Conservation (phyloP, 2,888 invertebrate species). For the Malthinus flaveolus region DNA sequence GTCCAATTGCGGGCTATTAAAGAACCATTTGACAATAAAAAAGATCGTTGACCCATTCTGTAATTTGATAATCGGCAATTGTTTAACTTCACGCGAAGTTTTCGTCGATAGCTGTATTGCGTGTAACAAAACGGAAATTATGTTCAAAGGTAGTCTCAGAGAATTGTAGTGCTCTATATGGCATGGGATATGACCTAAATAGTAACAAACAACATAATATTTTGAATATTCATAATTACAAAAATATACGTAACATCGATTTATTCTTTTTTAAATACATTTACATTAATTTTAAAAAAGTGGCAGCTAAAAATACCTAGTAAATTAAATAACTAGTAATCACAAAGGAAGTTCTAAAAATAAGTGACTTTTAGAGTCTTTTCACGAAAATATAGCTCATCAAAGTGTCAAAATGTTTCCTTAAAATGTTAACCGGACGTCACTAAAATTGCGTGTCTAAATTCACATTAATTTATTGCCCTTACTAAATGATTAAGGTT, state of each 20-base stretch:
- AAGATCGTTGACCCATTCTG: conserved; percentile 12
- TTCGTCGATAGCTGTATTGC: conserved; percentile 20
- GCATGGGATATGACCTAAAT: conserved; percentile 15
- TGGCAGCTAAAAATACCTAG: no score
- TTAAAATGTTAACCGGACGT: no score
- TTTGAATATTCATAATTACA: conserved; percentile 2
- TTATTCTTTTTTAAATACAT: neutral
- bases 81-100: conserved; percentile 21
- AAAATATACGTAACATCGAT: neutral
- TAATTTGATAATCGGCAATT: conserved; percentile 14
- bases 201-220: neutral
- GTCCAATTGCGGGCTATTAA: no score
- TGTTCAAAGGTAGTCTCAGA: conserved; percentile 15
- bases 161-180: conserved; percentile 11
- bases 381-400: no score
- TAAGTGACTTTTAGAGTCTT: no score
- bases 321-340: no score
- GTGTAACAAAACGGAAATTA: conserved; percentile 21
- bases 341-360: no score
- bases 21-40: neutral
- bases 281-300: no score
- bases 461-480: no score
- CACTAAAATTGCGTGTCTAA: no score
- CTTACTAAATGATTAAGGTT: no score
- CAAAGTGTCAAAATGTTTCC: no score